phyloP scores from a whole-genome alignment of 1,140 invertebrate species.

The Aphaenogaster rudis region DNA sequence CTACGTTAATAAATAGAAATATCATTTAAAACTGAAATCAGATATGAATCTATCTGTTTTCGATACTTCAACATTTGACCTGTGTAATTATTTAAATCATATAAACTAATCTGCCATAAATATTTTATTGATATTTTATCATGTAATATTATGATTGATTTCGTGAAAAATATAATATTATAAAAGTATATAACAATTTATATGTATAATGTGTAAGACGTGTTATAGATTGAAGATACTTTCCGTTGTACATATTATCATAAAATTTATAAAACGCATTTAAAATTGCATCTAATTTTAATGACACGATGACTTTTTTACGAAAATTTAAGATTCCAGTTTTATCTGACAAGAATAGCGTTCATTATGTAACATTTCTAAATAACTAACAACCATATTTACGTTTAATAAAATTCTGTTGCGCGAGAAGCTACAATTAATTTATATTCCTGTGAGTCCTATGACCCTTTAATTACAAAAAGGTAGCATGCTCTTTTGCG shows the following conservation, averaged over 20 bases:
- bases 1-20: neutral
- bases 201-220: neutral
- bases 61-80: constrained; percentile 1
- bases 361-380: neutral
- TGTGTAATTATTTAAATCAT: neutral
- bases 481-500: constrained; percentile 2
- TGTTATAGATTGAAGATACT: neutral
- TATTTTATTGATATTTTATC: neutral
- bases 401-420: constrained; percentile 16
- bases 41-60: neutral
- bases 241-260: neutral
- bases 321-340: neutral
- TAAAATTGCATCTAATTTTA: constrained; percentile 1
- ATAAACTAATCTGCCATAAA: neutral
- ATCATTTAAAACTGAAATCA: neutral
- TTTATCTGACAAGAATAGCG: neutral
- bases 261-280: constrained; percentile 8
- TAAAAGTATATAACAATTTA: neutral
- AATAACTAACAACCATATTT: neutral
- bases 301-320: neutral
- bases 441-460: neutral
- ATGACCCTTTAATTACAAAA: constrained; percentile 16
- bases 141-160: neutral
- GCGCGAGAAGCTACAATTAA: constrained; percentile 7
- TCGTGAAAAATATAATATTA: neutral